Base-by-base conservation (phyloP, 2,888 invertebrate genomes). In the Ariolimax columbianus region DNA sequence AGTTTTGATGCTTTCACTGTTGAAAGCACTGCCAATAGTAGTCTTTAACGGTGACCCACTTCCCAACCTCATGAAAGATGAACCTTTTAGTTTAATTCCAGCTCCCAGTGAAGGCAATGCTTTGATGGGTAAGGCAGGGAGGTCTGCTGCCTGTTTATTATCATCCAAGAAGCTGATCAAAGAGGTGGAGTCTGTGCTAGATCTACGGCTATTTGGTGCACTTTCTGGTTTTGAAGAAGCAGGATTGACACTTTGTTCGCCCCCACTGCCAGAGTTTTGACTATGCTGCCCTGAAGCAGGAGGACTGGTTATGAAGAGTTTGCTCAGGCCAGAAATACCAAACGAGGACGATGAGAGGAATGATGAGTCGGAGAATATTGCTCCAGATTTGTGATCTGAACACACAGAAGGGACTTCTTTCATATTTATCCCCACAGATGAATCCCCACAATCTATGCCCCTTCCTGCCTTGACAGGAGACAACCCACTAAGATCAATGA, bases 291-390 rank as follows among this genome's bases (percentile, higher is more conserved):
- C 63, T 68, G 84, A 38, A 14, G 72, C 43, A 30, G 70, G 51
- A 63, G 75, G 77, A 55, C 55, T 83, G 30, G 51, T 77, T 36
- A 81, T 66, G 59, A 66, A 85, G 26, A 85, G 33, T 33, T 77
- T 75, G 72, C 77, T 77, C 38, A 85, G 51, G 43, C 85, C 85
- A 59, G 85, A 85, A 70, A 85, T 85, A 59, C 85, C 85, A 33
- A 85, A 2, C 51, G 82, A 82, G 6, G 82, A 75, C 55, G 82
- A 73, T 33, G 70, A 72, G 11, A 17, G 47, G 47, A 81, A 51
- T 36, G 72, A 36, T 38, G 84, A 75, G 19, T 79, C 79, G 26
- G 75, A 66, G 19, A 75, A 30, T 43, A 77, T 0, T 38, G 55
- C 11, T 40, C 9, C 11, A 47, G 80, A 26, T 43, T 78, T 51